A percentile compares a stretch with the other conserved stretches of the same genome.
phyloP scores from a whole-genome alignment of 30 jellyfish, hydroid and myxozoan genomes.

The Aurelia sp. region DNA sequence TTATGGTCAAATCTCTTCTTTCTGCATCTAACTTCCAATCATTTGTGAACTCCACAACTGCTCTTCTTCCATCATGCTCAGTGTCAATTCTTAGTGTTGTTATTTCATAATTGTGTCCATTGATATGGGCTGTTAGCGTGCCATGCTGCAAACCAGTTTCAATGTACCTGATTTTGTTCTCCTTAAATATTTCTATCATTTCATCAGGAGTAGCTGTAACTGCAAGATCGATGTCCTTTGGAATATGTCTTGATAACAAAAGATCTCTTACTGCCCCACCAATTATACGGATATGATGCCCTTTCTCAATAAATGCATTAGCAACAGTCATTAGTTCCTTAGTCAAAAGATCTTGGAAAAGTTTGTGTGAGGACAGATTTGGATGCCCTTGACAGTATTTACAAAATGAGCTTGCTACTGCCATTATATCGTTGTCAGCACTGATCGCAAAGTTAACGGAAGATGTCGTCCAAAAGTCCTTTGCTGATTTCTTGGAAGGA shows the following conservation, averaged over 20 bases:
- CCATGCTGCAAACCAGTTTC: slow-evolving; percentile 99
- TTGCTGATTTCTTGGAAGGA: no score
- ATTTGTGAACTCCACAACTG: slow-evolving; percentile 94
- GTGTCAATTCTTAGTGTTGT: slow-evolving; percentile 96
- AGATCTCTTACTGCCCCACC: slow-evolving; percentile 99
- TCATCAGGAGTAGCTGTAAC: slow-evolving; percentile 98
- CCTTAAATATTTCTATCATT: slow-evolving; percentile 75
- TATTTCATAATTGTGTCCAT: slow-evolving; percentile 90
- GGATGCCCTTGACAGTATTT: background rate
- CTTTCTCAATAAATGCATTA: slow-evolving; percentile 60
- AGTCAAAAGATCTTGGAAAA: slow-evolving; percentile 38
- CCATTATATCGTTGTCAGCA: no score
- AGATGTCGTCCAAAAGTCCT: no score
- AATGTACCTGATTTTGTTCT: slow-evolving; percentile 66
- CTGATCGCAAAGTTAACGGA: no score
- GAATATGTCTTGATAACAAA: slow-evolving; percentile 66
- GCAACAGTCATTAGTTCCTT: slow-evolving; percentile 44
- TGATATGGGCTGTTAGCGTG: slow-evolving; percentile 93
- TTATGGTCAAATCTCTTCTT: slow-evolving; percentile 97
- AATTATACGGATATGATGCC: slow-evolving; percentile 86
- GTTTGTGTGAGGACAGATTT: slow-evolving; percentile 37
- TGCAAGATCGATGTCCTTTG: slow-evolving; percentile 96
- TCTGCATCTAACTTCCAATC: slow-evolving; percentile 99
- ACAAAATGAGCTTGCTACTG: no score
- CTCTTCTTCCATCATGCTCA: slow-evolving; percentile 96